phyloP scores from a whole-genome alignment of 2,113 vertebrate genomes.

The Nycticebus coucang region DNA sequence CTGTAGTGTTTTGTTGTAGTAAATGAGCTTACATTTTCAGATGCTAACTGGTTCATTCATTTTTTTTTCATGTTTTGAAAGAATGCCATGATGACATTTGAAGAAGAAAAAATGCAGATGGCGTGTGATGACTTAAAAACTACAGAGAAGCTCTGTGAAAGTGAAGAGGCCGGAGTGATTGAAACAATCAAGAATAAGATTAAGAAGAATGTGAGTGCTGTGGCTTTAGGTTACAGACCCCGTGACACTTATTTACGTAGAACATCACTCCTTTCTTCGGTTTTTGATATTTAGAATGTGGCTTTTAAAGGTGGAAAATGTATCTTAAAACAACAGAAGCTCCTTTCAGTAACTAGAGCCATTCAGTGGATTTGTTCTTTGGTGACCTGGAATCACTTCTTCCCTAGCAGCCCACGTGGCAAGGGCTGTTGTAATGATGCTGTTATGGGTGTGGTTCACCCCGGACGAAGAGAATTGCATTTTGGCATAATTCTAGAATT shows the following conservation, averaged over 20 bases:
- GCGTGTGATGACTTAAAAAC: constrained; percentile 97
- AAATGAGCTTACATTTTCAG: constrained; percentile 3
- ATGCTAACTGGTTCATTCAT: constrained; percentile 3
- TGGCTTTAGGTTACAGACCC: background rate
- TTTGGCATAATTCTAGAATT: background rate
- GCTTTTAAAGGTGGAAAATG: background rate
- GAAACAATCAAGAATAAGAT: constrained; percentile 99
- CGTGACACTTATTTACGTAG: background rate
- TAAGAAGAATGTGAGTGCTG: constrained; percentile 94
- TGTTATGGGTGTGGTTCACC: background rate
- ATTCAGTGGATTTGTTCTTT: background rate
- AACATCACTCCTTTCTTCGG: background rate
- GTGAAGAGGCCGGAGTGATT: constrained; percentile 95
- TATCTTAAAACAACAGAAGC: background rate
- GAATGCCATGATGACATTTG: constrained; percentile 99
- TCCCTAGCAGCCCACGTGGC: no score
- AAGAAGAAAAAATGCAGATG: constrained; percentile 99
- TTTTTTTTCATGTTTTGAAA: constrained; percentile 77
- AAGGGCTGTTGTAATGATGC: background rate
- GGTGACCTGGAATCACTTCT: background rate
- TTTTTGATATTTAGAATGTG: background rate
- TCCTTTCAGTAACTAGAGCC: background rate
- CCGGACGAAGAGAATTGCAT: background rate
- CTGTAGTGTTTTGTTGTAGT: constrained; percentile 21
- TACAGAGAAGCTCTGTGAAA: constrained; percentile 97